phyloP scores from a whole-genome alignment of 2,888 invertebrate genomes.

The Nemapogon koenigi region DNA sequence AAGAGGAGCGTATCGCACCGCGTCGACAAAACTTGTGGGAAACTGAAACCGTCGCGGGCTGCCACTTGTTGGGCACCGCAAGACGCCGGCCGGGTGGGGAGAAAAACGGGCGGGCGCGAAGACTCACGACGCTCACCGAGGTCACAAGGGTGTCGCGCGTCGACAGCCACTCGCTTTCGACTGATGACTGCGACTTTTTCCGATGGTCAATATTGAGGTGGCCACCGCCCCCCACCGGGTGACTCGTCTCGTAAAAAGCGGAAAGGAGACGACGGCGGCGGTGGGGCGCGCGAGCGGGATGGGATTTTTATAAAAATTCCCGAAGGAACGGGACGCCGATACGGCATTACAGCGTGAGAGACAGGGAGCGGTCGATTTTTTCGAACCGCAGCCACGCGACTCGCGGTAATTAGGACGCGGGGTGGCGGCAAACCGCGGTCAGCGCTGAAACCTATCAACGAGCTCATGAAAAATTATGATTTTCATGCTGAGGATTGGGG shows the following conservation, averaged over 20 bases:
- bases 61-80: constrained; percentile 58
- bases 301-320: constrained; percentile 64
- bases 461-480: constrained; percentile 64
- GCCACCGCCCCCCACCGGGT: constrained; percentile 61
- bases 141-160: constrained; percentile 50
- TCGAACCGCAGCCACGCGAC: constrained; percentile 60
- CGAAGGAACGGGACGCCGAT: constrained; percentile 45
- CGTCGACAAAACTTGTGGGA: constrained; percentile 47
- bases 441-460: constrained; percentile 62
- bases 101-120: constrained; percentile 53
- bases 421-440: constrained; percentile 62
- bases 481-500: constrained; percentile 48
- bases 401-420: constrained; percentile 62
- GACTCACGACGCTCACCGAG: constrained; percentile 58
- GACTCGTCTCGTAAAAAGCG: constrained; percentile 64
- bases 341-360: constrained; percentile 28
- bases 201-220: constrained; percentile 67
- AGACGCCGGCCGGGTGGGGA: constrained; percentile 54
- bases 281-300: constrained; percentile 59
- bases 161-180: constrained; percentile 60
- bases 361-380: constrained; percentile 59
- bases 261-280: constrained; percentile 63
- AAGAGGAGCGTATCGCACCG: constrained; percentile 32
- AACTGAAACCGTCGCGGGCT: too few relatives aligned
- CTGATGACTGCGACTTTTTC: constrained; percentile 67